Evolutionary conservation across 2,888 invertebrate species (phyloP), one percentile per base, ranked within the genome.

Genomic region (Coenonympha glycerion): DNA sequence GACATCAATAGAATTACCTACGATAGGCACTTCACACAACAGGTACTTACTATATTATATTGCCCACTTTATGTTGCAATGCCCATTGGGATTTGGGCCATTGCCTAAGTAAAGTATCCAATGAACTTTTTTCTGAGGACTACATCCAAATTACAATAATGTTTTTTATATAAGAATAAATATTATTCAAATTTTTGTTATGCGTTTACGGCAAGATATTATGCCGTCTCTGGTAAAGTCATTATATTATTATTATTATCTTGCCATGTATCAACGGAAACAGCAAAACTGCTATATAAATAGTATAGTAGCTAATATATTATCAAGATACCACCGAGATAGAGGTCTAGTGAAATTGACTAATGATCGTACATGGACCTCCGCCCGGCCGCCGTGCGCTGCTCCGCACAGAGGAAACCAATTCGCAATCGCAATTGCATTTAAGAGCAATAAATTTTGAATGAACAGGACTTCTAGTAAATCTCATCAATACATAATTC

Each of bases 281-380:
- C 28, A 28, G 8, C 24, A 11, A 31, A 26, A 24, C 6, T 9
- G 11, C 18, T 26, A 21, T 24, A 34, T 36, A 49, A 28, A 33
- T 13, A 21, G 18, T 4, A 13, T 33, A 13, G 8, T 16, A 18
- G 40, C 18, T 18, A 31, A 19, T 49, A 9, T 16, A 33, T 42
- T 42, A 64, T 61, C 52, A 55, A 63, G 67, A 69, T 68, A 58
- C 59, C 58, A 66, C 64, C 62, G 52, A 65, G 60, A 66, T 71
- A 74, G 36, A 15, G 71, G 71, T 70, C 65, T 62, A 62, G 63
- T 66, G 64, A 71, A 73, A 73, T 72, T 74, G 69, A 71, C 71
- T 72, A 69, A 72, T 69, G 66, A 71, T 68, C 58, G 62, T 62
- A 59, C 60, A 66, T 66, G 72, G 71, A 45, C 37, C 44, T 45